Base-by-base conservation (phyloP, 2,888 invertebrate species). In the Cataglyphis cursor region DNA sequence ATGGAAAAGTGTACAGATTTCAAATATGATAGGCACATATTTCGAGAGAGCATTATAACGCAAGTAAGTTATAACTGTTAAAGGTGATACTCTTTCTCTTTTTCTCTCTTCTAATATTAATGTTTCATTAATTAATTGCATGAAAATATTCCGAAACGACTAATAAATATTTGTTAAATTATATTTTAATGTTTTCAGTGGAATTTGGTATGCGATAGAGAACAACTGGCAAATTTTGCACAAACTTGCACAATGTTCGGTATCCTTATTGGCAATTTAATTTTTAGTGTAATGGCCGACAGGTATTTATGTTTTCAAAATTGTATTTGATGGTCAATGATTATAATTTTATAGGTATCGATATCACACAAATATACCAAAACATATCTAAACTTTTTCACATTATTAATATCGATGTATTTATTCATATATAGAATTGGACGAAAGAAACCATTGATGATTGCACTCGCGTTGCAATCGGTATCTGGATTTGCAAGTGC, bases 31-130 rank as follows among this genome's bases (percentile, higher is more conserved):
- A 94, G 93, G 35, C 95, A 95, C 41, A 91, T 96, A 59, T 97
- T 97, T 92, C 94, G 92, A 54, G 96, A 96, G 64, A 97, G 96
- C 12, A 97, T 97, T 59, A 95, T 96, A 48, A 96, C 97, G 0
- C 96, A 95, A 94, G 95, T 95, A 85, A 83, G 81, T 80, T 81
- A 18, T 28, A 15, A 57, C 41, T 31, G 51, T 64, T 1, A 24
- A 84, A 68, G n/a, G 8, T 3, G 38, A 8, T 28, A 38, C 10
- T n/a, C 9, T 57, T 1, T 65, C 44, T 6, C 4, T 18, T 21
- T 72, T 12, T 57, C 9, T 57, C 35, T 28, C 12, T 6, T 62
- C 10, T 4, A n/a, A 15, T 66, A 28, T 78, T 44, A 31, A 62
- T 35, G 28, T 51, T 38, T n/a, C 28, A 31, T 35, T 38, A 51